Conservation (phyloP, 2,888 invertebrate species). For the Mesochorus sp. region DNA sequence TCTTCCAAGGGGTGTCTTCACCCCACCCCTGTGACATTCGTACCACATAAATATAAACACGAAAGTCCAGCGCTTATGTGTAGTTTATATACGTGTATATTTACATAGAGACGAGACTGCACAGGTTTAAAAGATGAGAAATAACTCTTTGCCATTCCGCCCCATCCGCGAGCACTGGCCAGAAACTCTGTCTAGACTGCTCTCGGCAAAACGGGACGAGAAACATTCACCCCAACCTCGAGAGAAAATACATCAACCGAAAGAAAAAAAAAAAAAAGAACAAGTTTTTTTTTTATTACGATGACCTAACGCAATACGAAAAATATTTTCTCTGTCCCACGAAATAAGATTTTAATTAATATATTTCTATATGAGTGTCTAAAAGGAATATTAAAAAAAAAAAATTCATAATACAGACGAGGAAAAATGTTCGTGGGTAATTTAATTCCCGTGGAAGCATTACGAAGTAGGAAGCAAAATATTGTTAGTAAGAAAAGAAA, state of each 20-base stretch:
- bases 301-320: conserved; percentile 18
- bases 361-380: neutral
- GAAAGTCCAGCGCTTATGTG: neutral
- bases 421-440: no score
- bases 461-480: conserved; percentile 15
- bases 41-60: conserved; percentile 63
- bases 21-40: conserved; percentile 11
- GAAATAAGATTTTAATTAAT: neutral
- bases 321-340: neutral
- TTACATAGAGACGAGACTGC: conserved; percentile 43
- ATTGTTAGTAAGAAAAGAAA: neutral
- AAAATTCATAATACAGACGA: no score
- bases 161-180: conserved; percentile 12
- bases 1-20: conserved; percentile 1
- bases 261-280: conserved; percentile 16
- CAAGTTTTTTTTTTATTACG: no score
- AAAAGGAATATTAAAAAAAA: no score
- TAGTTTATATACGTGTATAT: conserved; percentile 23
- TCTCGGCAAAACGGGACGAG: neutral
- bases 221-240: neutral
- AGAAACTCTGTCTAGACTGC: conserved; percentile 47
- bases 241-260: neutral
- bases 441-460: neutral
- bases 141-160: conserved; percentile 43
- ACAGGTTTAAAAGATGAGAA: conserved; percentile 36